Percentiles rank a stretch among this genome's conserved stretches.
phyloP scores from a whole-genome alignment of 2,888 invertebrate genomes.

The Abrostola triplasia region DNA sequence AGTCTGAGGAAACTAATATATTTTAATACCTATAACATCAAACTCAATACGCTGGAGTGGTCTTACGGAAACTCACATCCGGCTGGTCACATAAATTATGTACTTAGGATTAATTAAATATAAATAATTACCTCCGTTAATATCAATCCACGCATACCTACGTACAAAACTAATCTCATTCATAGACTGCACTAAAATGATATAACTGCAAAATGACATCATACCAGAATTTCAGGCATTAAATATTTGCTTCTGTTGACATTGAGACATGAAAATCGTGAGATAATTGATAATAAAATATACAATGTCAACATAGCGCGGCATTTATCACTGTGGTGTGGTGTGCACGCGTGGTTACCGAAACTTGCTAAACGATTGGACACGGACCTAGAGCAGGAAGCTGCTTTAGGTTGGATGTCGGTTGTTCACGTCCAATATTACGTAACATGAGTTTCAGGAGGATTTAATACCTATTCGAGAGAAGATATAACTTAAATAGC shows the following conservation, averaged over 20 bases:
- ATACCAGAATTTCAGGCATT: slow-evolving; percentile 4
- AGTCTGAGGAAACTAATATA: not conserved
- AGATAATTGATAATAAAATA: slow-evolving; percentile 62
- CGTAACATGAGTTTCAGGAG: slow-evolving; percentile 17
- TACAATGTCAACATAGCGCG: slow-evolving; percentile 55
- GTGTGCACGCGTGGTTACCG: slow-evolving; percentile 33
- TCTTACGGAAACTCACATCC: not conserved
- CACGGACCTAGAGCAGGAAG: slow-evolving; percentile 48
- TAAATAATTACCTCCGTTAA: no score
- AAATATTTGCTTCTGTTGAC: slow-evolving; percentile 57
- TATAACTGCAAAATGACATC: not conserved
- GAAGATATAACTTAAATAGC: no score
- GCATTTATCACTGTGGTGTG: slow-evolving; percentile 43
- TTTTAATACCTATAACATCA: not conserved
- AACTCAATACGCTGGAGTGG: not conserved
- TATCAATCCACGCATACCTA: no score
- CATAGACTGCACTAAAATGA: no score
- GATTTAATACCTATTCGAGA: no score
- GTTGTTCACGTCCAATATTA: slow-evolving; percentile 17
- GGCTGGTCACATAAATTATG: no score
- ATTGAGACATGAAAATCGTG: slow-evolving; percentile 73
- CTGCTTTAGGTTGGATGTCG: slow-evolving; percentile 21
- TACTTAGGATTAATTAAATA: no score
- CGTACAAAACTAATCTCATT: no score
- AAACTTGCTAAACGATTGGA: slow-evolving; percentile 54